phyloP scores from a whole-genome alignment of 2,113 vertebrate species.

The Pachycephala philippinensis region DNA sequence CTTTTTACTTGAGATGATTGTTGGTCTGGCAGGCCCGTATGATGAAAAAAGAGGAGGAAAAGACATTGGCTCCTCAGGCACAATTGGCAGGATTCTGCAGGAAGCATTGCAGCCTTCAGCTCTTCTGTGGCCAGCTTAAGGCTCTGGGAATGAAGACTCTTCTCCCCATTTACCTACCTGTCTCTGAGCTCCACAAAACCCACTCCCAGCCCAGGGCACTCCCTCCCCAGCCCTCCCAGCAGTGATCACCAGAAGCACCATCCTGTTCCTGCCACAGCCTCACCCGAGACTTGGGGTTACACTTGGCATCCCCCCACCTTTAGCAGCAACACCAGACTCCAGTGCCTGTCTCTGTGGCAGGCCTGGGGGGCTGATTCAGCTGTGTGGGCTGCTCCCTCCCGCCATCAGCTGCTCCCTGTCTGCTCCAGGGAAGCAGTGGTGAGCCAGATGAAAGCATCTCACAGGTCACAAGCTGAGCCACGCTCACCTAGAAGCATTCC shows the following conservation, averaged over 20 bases:
- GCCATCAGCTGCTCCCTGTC: neutral
- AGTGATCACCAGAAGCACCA: neutral
- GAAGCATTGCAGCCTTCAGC: neutral
- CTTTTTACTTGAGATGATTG: neutral
- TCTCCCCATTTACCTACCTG: neutral
- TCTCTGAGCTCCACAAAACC: neutral
- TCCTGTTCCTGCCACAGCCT: neutral
- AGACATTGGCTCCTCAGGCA: neutral
- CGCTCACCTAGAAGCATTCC: neutral
- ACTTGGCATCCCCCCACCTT: neutral
- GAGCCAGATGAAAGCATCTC: neutral
- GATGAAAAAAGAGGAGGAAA: neutral
- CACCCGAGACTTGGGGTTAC: neutral
- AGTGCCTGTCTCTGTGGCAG: neutral
- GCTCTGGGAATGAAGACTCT: neutral
- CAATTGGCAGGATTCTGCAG: neutral
- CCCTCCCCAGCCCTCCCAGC: neutral
- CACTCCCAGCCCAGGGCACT: neutral
- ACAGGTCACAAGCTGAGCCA: neutral
- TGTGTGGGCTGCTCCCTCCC: neutral
- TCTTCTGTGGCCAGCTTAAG: neutral
- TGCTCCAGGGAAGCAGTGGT: neutral
- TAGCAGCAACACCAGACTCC: neutral
- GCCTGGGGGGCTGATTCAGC: neutral
- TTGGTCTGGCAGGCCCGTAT: neutral